Evolutionary conservation across 2,888 invertebrate species (phyloP), one percentile per base, ranked within the genome.

Genomic region (Stegana nigrithorax): DNA sequence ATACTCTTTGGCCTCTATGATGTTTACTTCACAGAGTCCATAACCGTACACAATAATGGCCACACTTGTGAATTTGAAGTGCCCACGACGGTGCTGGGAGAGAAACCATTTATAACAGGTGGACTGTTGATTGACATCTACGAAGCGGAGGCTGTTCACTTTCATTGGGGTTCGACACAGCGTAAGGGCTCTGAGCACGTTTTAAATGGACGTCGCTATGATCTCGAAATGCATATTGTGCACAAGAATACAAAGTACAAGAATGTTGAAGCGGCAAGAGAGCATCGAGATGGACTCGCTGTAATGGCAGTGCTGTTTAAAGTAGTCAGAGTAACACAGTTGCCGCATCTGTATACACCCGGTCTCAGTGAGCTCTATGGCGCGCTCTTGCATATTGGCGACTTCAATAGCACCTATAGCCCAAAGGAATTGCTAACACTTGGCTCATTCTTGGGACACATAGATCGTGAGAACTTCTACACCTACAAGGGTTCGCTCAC

Each of bases 101-200:
- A 68, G 0, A 70, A 63, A 4, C 84, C 84, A 0, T 80, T 67
- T 63, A 61, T 84, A 6, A 73, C 73, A 0, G 78, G 81, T 5
- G 81, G 80, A 10, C 62, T 80, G 2, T 59, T 76, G 8, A 55
- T 53, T 2, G 73, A 68, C 21, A 70, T 63, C 39, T 84, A 81
- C 59, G 81, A 81, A 63, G 80, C 79, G 0, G 67, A 73, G 26
- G 68, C 63, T 0, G 73, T 84, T 0, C 84, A 84, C 59, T 93
- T 93, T 84, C 93, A 93, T 82, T 93, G 93, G 93, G 86, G 90
- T 1, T 89, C 89, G 67, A 88, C 89, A 72, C 90, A 91, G 82
- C 88, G 89, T 78, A 88, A 89, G 27, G 93, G 93, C 8, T 91
- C 92, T 0, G 84, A 84, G 50, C 83, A 83, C 42, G 27, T 72